Percentiles rank a stretch among this genome's conserved stretches.
Evolutionary conservation across 2,113 vertebrate genomes (phyloP).

Genomic region (Todiramphus chloris): DNA sequence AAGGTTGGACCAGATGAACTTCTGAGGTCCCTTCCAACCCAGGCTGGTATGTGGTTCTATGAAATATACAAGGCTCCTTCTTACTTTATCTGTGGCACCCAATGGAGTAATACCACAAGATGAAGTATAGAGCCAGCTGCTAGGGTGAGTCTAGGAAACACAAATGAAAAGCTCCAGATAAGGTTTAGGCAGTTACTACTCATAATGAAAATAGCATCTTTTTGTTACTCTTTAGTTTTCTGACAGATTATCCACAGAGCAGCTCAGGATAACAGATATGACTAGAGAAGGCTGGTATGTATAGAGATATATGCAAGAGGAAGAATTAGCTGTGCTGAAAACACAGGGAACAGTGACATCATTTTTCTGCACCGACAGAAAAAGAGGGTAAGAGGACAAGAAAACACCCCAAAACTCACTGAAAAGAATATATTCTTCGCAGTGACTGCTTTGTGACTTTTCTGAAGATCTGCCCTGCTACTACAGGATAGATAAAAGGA

Average conservation of each 20-base stretch:
- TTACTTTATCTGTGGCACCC: neutral
- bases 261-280: neutral
- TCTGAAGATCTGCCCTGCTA: neutral
- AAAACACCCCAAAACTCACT: neutral
- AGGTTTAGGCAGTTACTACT: neutral
- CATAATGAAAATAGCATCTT: neutral
- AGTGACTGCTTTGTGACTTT: neutral
- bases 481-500: neutral
- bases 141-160: neutral
- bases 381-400: neutral
- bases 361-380: neutral
- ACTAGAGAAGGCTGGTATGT: neutral
- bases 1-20: neutral
- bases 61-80: accelerated
- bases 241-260: neutral
- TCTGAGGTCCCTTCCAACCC: neutral
- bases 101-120: neutral
- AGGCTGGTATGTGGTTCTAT: neutral
- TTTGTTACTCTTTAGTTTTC: neutral
- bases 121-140: neutral
- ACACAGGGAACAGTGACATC: neutral
- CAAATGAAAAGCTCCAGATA: neutral
- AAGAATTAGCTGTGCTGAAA: neutral
- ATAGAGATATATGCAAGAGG: neutral
- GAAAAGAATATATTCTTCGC: neutral